These are phyloP conservation scores for Colletes collaris DNA, from an alignment of 2,888 invertebrate species.

Conservation along the genomic window DNA sequence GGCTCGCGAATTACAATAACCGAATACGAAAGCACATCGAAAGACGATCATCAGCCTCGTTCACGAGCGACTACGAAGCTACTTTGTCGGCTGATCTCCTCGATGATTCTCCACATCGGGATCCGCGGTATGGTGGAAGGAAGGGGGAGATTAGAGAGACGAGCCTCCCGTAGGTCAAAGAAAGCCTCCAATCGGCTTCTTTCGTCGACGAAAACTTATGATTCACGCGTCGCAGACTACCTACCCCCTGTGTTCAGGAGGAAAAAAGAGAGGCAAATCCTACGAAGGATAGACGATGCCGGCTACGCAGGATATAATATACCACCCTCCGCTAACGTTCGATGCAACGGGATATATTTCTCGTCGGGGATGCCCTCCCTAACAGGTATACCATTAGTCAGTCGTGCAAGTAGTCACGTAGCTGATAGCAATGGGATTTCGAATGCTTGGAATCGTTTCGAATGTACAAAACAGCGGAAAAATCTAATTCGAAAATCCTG, in stretches of 20 bases:
- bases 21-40: not conserved
- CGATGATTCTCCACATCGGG: constrained; percentile 39
- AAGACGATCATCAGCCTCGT: constrained; percentile 12
- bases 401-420: not conserved
- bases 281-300: not conserved
- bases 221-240: constrained; percentile 34
- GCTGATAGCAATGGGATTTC: too few relatives aligned
- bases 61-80: constrained; percentile 9
- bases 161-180: constrained; percentile 57
- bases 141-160: constrained; percentile 38
- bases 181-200: constrained; percentile 58
- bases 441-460: too few relatives aligned
- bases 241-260: constrained; percentile 8
- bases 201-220: constrained; percentile 54
- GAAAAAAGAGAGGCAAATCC: constrained; percentile 6
- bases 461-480: too few relatives aligned
- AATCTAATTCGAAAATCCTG: too few relatives aligned
- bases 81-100: constrained; percentile 33
- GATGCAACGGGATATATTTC: not conserved
- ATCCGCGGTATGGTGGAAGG: constrained; percentile 14
- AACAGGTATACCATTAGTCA: constrained; percentile 20
- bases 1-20: not conserved
- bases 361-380: not conserved
- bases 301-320: not conserved
- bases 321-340: not conserved